Percentiles rank a stretch among this genome's conserved stretches.
phyloP scores from a whole-genome alignment of 2,888 invertebrate species.

The Bugulina stolonifera region DNA sequence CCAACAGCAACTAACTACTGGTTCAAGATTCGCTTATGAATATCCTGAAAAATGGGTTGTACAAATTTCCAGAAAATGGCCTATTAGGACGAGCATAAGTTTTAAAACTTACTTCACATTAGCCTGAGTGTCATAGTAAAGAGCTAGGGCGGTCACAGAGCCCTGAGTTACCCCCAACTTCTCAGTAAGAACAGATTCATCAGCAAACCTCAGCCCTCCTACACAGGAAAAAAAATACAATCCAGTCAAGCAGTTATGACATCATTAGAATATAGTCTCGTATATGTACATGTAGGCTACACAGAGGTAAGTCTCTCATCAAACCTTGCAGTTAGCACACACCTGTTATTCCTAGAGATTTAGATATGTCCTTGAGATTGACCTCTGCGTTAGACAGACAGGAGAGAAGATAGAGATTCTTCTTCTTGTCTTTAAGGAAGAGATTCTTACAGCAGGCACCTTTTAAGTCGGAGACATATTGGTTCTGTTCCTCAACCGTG shows the following conservation, averaged over 20 bases:
- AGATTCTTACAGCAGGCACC: conserved; percentile 51
- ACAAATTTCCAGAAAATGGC: too few species aligned
- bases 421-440: conserved; percentile 51
- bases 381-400: conserved; percentile 45
- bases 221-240: too few species aligned
- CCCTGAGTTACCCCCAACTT: conserved; percentile 50
- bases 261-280: too few species aligned
- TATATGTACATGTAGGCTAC: too few species aligned
- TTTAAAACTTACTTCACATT: conserved; percentile 45
- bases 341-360: conserved; percentile 41
- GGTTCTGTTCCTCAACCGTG: conserved; percentile 50
- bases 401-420: conserved; percentile 46
- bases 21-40: too few species aligned
- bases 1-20: too few species aligned
- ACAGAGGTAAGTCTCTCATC: too few species aligned
- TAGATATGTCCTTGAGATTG: conserved; percentile 45
- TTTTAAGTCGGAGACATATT: conserved; percentile 37
- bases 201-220: conserved; percentile 47
- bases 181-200: conserved; percentile 41
- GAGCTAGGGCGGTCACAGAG: conserved; percentile 48
- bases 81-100: too few species aligned
- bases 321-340: too few species aligned
- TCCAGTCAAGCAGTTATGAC: too few species aligned
- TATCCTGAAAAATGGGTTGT: too few species aligned
- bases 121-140: conserved; percentile 44